Evolutionary conservation across 2,113 vertebrate genomes (phyloP).

Genomic region (Antigone vipio): DNA sequence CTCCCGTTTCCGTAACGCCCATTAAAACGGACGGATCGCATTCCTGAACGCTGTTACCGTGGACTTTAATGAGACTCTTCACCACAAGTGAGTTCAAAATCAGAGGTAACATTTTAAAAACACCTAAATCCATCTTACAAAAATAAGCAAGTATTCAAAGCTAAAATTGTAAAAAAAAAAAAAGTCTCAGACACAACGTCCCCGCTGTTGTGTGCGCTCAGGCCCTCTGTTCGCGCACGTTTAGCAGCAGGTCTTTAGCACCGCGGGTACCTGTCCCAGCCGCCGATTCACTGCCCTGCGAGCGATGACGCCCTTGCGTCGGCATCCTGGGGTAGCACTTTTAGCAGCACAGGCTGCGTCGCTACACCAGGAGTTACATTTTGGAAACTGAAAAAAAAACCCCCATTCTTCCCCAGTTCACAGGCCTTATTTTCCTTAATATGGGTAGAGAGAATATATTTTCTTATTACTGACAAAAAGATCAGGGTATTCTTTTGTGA

Average conservation of each 20-base stretch:
- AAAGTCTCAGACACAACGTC: neutral
- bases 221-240: neutral
- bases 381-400: neutral
- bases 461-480: slow-evolving; percentile 18
- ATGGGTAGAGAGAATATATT: neutral
- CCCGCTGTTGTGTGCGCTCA: neutral
- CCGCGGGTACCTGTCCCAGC: neutral
- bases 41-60: neutral
- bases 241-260: neutral
- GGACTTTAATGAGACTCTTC: neutral
- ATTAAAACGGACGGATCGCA: neutral
- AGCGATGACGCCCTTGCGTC: neutral
- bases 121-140: neutral
- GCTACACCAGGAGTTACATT: neutral
- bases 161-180: neutral
- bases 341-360: neutral
- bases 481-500: neutral
- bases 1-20: neutral
- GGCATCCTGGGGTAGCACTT: rapidly evolving
- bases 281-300: neutral
- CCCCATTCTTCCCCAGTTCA: neutral
- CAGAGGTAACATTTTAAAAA: neutral
- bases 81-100: neutral
- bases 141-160: neutral
- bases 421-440: neutral